Percentiles rank a stretch among this genome's conserved stretches.
These are phyloP conservation scores for Metalampra italica DNA, from an alignment of 2,888 invertebrate species.

Conservation along the genomic window DNA sequence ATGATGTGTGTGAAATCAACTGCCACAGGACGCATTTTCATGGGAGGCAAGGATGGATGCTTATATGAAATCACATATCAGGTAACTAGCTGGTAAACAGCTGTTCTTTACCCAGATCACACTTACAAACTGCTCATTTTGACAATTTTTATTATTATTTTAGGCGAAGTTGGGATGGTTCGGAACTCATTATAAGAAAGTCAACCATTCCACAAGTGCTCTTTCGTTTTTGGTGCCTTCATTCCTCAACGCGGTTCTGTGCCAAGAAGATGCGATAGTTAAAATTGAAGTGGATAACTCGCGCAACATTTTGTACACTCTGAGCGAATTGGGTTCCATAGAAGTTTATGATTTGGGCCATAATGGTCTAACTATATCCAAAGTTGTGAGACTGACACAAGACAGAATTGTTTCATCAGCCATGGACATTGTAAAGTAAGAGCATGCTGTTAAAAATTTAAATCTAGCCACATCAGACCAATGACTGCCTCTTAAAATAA, in stretches of 20 bases:
- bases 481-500: too few species aligned
- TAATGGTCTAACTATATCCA: constrained; percentile 84
- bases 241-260: constrained; percentile 90
- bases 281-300: constrained; percentile 94
- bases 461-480: too few species aligned
- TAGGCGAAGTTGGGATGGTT: constrained; percentile 94
- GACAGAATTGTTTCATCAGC: constrained; percentile 86
- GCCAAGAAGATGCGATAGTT: constrained; percentile 92
- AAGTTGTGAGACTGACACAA: constrained; percentile 86
- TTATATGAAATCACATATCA: constrained; percentile 97
- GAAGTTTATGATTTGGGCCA: constrained; percentile 93
- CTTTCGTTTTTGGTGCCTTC: constrained; percentile 93
- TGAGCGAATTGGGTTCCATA: constrained; percentile 93
- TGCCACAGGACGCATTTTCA: constrained; percentile 91
- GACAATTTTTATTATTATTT: constrained; percentile 6
- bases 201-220: constrained; percentile 94
- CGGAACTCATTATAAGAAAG: constrained; percentile 95
- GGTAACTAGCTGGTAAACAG: constrained; percentile 72
- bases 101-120: background rate
- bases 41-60: constrained; percentile 96
- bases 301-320: constrained; percentile 91
- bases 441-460: background rate
- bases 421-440: constrained; percentile 89
- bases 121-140: too few species aligned
- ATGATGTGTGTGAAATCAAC: constrained; percentile 91